Evolutionary conservation across 2,888 invertebrate species (phyloP), one percentile per base, ranked within the genome.

Genomic region (Nephrotoma appendiculata): DNA sequence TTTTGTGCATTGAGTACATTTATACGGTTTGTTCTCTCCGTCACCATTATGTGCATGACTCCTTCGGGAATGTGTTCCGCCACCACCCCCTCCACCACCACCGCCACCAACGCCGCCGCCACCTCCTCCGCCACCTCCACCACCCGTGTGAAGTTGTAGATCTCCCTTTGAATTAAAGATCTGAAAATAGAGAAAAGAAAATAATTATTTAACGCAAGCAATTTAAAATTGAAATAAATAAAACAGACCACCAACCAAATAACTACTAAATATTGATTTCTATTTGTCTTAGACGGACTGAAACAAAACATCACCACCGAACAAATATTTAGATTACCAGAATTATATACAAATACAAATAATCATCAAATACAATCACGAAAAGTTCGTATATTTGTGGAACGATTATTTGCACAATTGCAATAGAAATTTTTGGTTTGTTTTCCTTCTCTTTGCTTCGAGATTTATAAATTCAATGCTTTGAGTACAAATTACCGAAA

Each of bases 1-100:
- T 93, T 99, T 99, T 90, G 98, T 96, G 94, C 99, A 99, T 92
- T 99, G 99, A 88, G 98, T 97, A 93, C 99, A 99, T 92, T 99
- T 98, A 95, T 99, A 99, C 87, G 99, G 99, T 93, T 99, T 99
- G 89, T 99, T 98, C 92, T 99, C 99, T 89, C 99, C 96, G 90
- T 98, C 96, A 93, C 98, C 98, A 44, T 85, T 42, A 5, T 85
- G 43, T 15, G 43, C 19, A 45, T 85, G 41, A 84, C 12, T 84
- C 9, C 84, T 11, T 84, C 84, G 41, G 42, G 42, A 42, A 84
- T 84, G 84, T 42, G 84, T 83, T 3, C 87, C 85, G 83, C 86
- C 87, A 44, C 86, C 87, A 3, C 87, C 87, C 15, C 88, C 87
- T 5, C 88, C 89, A 88, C 83, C 91, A 43, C 91, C 88, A 2